phyloP scores from a whole-genome alignment of 2,113 vertebrate species.

The Rafetus swinhoei region DNA sequence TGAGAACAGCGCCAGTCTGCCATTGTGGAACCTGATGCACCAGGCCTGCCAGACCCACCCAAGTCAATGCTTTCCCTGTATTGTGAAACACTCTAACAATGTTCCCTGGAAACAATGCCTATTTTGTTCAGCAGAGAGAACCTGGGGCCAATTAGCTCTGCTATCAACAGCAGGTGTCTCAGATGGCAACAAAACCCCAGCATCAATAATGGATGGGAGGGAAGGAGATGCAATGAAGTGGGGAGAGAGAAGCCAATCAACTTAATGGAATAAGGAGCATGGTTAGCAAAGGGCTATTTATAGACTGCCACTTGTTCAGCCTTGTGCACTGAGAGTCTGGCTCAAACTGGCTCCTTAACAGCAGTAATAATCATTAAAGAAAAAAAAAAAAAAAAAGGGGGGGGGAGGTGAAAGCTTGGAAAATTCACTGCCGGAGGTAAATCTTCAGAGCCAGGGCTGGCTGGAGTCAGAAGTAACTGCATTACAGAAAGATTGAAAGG shows the following conservation, averaged over 20 bases:
- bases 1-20: rapidly evolving
- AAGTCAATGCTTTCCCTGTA: background rate
- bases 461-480: constrained; percentile 71
- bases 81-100: background rate
- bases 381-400: background rate
- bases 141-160: background rate
- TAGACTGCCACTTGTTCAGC: constrained; percentile 33
- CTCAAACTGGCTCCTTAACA: constrained; percentile 34
- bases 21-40: background rate
- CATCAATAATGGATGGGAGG: constrained; percentile 52
- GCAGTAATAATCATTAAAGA: constrained; percentile 55
- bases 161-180: constrained; percentile 23
- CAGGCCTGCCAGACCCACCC: background rate
- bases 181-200: constrained; percentile 22
- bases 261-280: constrained; percentile 58
- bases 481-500: constrained; percentile 73
- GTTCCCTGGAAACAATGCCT: background rate
- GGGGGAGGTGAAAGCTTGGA: constrained; percentile 50
- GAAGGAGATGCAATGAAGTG: constrained; percentile 20
- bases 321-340: constrained; percentile 43
- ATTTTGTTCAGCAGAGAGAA: background rate
- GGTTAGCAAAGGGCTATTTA: constrained; percentile 47
- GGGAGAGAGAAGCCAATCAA: constrained; percentile 42
- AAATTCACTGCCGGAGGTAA: constrained; percentile 66
- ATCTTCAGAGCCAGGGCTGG: constrained; percentile 60